phyloP scores from a whole-genome alignment of 2,888 invertebrate species.

The Shargacucullia verbasci region DNA sequence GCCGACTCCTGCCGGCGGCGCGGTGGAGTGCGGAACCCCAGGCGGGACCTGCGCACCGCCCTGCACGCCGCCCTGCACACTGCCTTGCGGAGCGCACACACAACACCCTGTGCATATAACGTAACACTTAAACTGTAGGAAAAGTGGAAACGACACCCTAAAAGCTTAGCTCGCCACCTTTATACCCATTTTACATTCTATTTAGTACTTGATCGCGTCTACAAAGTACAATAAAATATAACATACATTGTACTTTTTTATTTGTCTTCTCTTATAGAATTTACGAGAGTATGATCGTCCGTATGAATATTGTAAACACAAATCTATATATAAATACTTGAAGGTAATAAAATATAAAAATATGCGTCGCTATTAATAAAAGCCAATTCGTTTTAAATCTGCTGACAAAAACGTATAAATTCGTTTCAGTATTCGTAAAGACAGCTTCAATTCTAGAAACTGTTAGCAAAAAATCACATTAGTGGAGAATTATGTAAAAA shows the following conservation, averaged over 20 bases:
- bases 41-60: constrained; percentile 87
- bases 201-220: neutral
- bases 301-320: too few relatives aligned
- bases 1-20: constrained; percentile 89
- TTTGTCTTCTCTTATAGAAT: too few relatives aligned
- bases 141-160: constrained; percentile 21
- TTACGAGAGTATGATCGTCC: too few relatives aligned
- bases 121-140: constrained; percentile 43
- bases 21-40: constrained; percentile 85
- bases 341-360: too few relatives aligned
- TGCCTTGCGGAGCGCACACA: constrained; percentile 90
- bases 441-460: constrained; percentile 4
- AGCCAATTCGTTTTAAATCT: too few relatives aligned
- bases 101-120: constrained; percentile 80
- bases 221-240: too few relatives aligned
- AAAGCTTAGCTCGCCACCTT: constrained; percentile 6
- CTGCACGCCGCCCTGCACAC: constrained; percentile 87
- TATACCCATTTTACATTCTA: constrained; percentile 1
- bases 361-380: too few relatives aligned
- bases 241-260: too few relatives aligned
- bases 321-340: too few relatives aligned
- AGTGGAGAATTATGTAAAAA: constrained; percentile 4
- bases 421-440: constrained; percentile 8
- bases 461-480: constrained; percentile 15
- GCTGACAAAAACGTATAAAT: constrained; percentile 3